Base-by-base conservation (phyloP, 2,888 invertebrate species). In the Lycophotia porphyrea region DNA sequence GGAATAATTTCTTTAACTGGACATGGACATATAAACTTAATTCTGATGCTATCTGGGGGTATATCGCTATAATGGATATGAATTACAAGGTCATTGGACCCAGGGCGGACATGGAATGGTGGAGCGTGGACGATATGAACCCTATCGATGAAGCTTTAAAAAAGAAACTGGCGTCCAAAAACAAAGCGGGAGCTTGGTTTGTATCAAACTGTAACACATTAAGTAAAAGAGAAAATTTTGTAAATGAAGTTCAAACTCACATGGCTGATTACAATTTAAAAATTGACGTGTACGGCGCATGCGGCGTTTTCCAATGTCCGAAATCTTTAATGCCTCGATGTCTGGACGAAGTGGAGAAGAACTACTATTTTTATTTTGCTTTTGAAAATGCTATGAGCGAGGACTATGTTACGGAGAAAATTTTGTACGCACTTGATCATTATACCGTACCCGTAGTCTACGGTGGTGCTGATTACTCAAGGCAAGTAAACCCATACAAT, bases 401-500 rank as follows among this genome's bases (percentile, higher is more conserved):
- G n/a, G 95, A 96, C 88, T 95, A 95, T 74, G 93, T 95, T 0
- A 94, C 95, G 3, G 95, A 96, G 82, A 95, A 95, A 80, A 74
- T 95, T 42, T 80, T 95, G 21, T 86, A 93, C 78, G 93, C 96
- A 52, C 90, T 97, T n/a, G 96, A 97, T 84, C 97, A 97, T 89
- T 94, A 97, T 88, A 95, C 97, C 1, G 95, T 98, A 24, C 98
- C 98, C 0, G 96, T 98, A 9, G 97, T 97, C 8, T 97, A 97
- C 93, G 98, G 98, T 2, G 97, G 97, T 63, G 97, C 97, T 69
- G 97, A 98, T 92, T 98, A 98, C 91, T 93, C 92, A 52, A 94
- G 94, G 95, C 94, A 82, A 85, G 67, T 76, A 76, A 34, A 74
- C 52, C 5, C 42, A 64, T 42, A 13, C 15, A 44, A 31, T 55